Evolutionary conservation across 2,113 vertebrate species (phyloP), one percentile per base, ranked within the genome.

Genomic region (Fregata magnificens): DNA sequence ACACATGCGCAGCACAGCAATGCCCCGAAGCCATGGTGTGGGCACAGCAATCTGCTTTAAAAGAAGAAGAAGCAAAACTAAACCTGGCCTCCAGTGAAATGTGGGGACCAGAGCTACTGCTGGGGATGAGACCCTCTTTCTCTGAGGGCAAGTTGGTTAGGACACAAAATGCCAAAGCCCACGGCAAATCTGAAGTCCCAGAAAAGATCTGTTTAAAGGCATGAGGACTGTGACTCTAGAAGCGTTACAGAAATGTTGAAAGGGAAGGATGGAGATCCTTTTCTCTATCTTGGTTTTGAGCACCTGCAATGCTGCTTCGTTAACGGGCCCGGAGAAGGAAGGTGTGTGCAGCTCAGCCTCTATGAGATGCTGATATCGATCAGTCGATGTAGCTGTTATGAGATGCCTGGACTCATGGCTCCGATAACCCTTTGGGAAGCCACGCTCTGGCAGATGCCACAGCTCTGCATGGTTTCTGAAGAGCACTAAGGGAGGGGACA

Each of bases 281-380:
- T 74, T 42, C 50, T 50, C 56, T 45, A 1, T 7, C 40, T n/a
- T 13, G 28, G 31, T 13, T 72, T 28, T 47, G 50, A 59, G 61
- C 44, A 69, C 13, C 40, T 65, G 55, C 52, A 53, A 4, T 16
- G 13, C 36, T 56, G 69, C 15, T 55, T 32, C 16, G 4, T 5
- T 81, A n/a, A 4, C 2, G 4, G 45, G 32, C 31, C 82, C n/a
- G 28, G 26, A 38, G 38, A 70, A 69, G 50, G 70, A 34, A 69
- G 34, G 25, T 3, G 28, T 7, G 38, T 7, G 7, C 49, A 70
- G 44, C 47, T 50, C 44, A 10, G 49, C 40, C 62, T 14, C 61
- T 50, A 1, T 0, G 7, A 32, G 76, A 11, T 20, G 62, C 58
- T 62, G 31, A 2, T 6, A 12, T 3, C 0, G 0, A 12, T 8